Evolutionary conservation across 2,888 invertebrate species (phyloP).

Genomic region (Vanessa cardui): DNA sequence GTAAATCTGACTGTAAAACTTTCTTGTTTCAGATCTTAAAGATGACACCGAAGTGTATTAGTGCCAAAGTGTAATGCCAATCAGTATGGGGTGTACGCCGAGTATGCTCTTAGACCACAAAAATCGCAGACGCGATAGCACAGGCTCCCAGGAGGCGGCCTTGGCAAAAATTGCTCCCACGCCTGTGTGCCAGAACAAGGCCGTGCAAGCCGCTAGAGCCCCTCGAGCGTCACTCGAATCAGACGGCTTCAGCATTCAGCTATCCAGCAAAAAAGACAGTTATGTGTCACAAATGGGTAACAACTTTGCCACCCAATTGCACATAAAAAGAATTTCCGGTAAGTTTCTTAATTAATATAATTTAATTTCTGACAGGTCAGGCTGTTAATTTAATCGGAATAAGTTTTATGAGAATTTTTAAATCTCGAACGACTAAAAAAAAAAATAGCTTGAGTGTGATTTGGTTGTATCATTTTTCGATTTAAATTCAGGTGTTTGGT

Average conservation of each 20-base stretch:
- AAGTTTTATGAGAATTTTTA: too few relatives aligned
- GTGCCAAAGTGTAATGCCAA: conserved; percentile 77
- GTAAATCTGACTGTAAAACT: background rate
- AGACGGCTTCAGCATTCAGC: conserved; percentile 78
- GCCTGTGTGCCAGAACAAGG: conserved; percentile 71
- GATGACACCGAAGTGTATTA: conserved; percentile 58
- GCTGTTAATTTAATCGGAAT: too few relatives aligned
- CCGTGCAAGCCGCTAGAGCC: conserved; percentile 72
- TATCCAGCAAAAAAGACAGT: conserved; percentile 79
- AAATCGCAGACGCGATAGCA: conserved; percentile 81
- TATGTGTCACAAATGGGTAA: conserved; percentile 82
- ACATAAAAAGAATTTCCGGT: conserved; percentile 81
- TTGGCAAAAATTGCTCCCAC: conserved; percentile 73
- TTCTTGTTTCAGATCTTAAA: conserved; percentile 63
- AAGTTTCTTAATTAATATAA: conserved; percentile 45
- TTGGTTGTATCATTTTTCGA: too few relatives aligned
- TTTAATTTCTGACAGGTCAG: too few relatives aligned
- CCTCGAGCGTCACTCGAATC: conserved; percentile 77
- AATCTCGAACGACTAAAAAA: too few relatives aligned
- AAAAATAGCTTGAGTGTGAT: too few relatives aligned
- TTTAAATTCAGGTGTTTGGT: too few relatives aligned
- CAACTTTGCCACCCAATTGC: conserved; percentile 78
- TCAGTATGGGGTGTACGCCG: conserved; percentile 84
- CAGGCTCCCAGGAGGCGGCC: conserved; percentile 77
- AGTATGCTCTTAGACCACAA: conserved; percentile 85